phyloP scores from a whole-genome alignment of 37 sponge, comb jelly and placozoan genomes.

The Chondrosia reniformis region DNA sequence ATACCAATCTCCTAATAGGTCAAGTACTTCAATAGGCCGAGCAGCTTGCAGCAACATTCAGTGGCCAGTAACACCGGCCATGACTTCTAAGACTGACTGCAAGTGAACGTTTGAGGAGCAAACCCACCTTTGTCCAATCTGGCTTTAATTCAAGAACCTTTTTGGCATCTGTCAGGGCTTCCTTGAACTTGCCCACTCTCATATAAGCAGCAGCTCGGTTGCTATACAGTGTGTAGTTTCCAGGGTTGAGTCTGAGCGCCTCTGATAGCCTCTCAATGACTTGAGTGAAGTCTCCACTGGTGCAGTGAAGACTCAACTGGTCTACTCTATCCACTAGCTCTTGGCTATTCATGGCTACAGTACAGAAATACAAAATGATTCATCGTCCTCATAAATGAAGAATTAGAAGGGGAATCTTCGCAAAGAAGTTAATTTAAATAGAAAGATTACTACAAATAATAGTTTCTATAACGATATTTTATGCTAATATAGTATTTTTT shows the following conservation, averaged over 20 bases:
- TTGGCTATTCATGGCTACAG: conserved; percentile 11
- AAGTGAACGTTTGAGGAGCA: no score
- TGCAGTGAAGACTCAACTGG: neutral
- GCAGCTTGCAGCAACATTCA: no score
- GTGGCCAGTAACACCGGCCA: no score
- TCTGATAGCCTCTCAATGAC: conserved; percentile 86
- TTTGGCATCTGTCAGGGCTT: conserved; percentile 92
- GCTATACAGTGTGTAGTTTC: conserved; percentile 79
- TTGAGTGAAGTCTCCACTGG: conserved; percentile 69
- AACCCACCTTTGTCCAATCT: conserved; percentile 79
- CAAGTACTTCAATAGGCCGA: no score
- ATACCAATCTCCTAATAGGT: no score
- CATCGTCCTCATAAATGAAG: no score
- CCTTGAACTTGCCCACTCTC: conserved; percentile 54
- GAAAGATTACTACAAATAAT: no score
- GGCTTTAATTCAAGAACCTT: conserved; percentile 83
- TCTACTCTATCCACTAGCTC: conserved; percentile 10
- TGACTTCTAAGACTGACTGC: no score
- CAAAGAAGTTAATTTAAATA: no score
- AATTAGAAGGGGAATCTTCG: no score
- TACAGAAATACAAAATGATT: neutral
- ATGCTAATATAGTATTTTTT: no score
- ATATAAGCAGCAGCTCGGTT: conserved; percentile 93
- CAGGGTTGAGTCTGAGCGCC: conserved; percentile 79
- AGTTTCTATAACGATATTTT: no score